Evolutionary conservation across 2,113 vertebrate genomes (phyloP).

Genomic region (Syngnathus typhle): DNA sequence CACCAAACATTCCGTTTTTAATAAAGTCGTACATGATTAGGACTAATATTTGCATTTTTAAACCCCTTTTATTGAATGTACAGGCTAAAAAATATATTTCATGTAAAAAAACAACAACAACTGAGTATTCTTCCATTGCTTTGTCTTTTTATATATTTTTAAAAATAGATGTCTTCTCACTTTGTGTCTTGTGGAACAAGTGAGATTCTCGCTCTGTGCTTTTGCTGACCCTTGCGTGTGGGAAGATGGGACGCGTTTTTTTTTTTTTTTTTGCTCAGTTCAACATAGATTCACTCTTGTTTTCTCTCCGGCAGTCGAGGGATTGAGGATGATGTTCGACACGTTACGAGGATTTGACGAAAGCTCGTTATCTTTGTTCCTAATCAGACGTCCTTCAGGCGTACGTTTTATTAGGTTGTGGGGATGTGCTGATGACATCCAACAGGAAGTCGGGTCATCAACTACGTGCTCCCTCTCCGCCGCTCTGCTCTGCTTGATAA

Average conservation of each 20-base stretch:
- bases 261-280: slow-evolving; percentile 5
- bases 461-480: slow-evolving; percentile 39
- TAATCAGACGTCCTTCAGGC: neutral
- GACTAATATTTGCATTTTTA: neutral
- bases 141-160: slow-evolving; percentile 3
- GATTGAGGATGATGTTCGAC: slow-evolving; percentile 36
- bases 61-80: neutral
- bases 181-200: slow-evolving; percentile 38
- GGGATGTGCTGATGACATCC: slow-evolving; percentile 62
- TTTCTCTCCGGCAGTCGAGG: slow-evolving; percentile 40
- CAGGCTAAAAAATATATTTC: neutral
- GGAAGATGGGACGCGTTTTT: slow-evolving; percentile 47
- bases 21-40: neutral
- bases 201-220: slow-evolving; percentile 36
- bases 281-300: slow-evolving; percentile 56
- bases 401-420: slow-evolving; percentile 53
- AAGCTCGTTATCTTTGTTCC: neutral
- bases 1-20: neutral
- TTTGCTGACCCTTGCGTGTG: slow-evolving; percentile 32
- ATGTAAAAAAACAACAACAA: neutral
- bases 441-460: slow-evolving; percentile 66
- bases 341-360: slow-evolving; percentile 11
- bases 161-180: slow-evolving; percentile 15
- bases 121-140: neutral
- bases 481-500: slow-evolving; percentile 57